These are phyloP conservation scores for Salvelinus alpinus DNA, from an alignment of 2,113 vertebrate genomes.

Conservation along the genomic window DNA sequence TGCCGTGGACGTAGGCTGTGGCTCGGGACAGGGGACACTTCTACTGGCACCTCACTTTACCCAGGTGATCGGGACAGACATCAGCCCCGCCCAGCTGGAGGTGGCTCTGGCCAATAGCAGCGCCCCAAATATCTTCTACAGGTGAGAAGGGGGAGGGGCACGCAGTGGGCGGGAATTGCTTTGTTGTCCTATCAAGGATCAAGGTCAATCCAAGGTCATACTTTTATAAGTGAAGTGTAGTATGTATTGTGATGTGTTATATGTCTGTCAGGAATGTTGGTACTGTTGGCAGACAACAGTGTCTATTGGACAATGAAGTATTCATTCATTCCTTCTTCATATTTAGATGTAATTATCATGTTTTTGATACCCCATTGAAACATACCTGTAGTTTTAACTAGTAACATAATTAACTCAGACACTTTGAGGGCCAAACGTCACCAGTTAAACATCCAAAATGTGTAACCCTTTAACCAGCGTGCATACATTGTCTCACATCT, in stretches of 20 bases:
- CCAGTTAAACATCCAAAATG: no score
- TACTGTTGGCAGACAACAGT: background rate
- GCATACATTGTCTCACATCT: background rate
- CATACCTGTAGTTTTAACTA: background rate
- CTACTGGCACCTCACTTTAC: slow-evolving; percentile 69
- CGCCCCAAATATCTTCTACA: slow-evolving; percentile 71
- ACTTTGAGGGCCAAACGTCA: no score
- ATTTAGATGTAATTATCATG: background rate
- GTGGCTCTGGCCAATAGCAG: slow-evolving; percentile 45
- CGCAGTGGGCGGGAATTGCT: background rate
- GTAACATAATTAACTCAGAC: no score
- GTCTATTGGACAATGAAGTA: background rate
- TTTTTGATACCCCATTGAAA: background rate
- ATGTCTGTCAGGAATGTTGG: no score
- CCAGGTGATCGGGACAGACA: slow-evolving; percentile 73
- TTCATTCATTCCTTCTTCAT: no score
- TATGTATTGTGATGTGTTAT: no score
- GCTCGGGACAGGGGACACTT: slow-evolving; percentile 74
- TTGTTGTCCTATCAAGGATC: no score
- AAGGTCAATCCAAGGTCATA: no score
- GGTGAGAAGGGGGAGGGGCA: slow-evolving; percentile 56
- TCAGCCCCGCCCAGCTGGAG: slow-evolving; percentile 77
- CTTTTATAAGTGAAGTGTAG: no score
- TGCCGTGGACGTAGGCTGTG: slow-evolving; percentile 80
- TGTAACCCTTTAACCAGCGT: background rate